Evolutionary conservation across 1,140 invertebrate genomes (phyloP), one percentile per base, ranked within the genome.

Genomic region (Caerostris extrusa): DNA sequence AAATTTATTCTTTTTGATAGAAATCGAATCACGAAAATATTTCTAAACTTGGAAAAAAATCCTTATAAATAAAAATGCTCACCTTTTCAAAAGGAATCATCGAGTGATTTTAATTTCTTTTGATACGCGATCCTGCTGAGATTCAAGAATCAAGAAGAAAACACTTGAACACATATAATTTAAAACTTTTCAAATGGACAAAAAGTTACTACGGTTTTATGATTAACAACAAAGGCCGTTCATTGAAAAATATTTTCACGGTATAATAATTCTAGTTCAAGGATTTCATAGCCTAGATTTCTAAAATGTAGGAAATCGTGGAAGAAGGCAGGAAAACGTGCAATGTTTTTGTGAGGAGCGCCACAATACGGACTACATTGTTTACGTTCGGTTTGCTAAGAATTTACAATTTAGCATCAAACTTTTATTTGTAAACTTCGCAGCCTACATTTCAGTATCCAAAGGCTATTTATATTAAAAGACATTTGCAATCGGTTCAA

Each of bases 281-380:
- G 61, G 61, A 67, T 67, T 14, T n/a, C 61, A 67, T 67, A 67
- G 61, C 61, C 61, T 67, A 67, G 61, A 67, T 67, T 67, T 67
- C 61, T 67, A 67, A 67, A n/a, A n/a, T n/a, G 14, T 67, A n/a
- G 34, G 34, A 34, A 34, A 34, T 34, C 34, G 61, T 12, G 61
- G 61, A n/a, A n/a, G n/a, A 67, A 17, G 5, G 61, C n/a, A 67
- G 14, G 61, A 67, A 67, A 67, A 67, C 61, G 61, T 67, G 61
- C 61, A 67, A 67, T 67, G 61, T 67, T 67, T n/a, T 67, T 67
- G 61, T 67, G 61, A n/a, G 61, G 61, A n/a, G 61, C 61, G 61
- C 61, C n/a, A 67, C 61, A 17, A 12, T 5, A 67, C n/a, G 3
- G 61, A 6, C 3, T 67, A 67, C 61, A 14, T 67, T 67, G 4